phyloP scores from a whole-genome alignment of 2,113 vertebrate species.

The Paramormyrops kingsleyae region DNA sequence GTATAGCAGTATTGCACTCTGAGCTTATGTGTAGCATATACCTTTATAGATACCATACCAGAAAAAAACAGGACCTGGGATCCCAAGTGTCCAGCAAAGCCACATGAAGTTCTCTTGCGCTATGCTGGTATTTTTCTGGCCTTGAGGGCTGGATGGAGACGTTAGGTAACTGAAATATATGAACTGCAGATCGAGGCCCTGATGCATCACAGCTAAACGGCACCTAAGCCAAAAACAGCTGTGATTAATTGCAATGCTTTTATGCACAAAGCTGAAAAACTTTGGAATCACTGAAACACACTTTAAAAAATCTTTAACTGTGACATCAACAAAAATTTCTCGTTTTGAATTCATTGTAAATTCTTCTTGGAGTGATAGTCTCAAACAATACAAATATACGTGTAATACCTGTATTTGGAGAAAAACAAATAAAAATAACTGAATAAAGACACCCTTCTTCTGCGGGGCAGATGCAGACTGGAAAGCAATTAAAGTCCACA shows the following conservation, averaged over 20 bases:
- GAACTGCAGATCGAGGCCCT: not conserved
- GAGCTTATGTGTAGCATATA: not conserved
- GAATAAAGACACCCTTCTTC: not conserved
- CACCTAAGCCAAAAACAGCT: not conserved
- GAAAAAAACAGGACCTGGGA: not conserved
- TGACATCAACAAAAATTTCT: not conserved
- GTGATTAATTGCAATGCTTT: not conserved
- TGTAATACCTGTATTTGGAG: not conserved
- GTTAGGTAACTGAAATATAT: not conserved
- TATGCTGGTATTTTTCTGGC: not conserved
- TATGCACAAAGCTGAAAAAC: not conserved
- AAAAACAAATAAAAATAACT: not conserved
- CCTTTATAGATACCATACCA: not conserved
- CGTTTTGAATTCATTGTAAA: not conserved
- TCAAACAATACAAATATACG: not conserved
- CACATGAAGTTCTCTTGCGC: not conserved
- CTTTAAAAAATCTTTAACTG: not conserved
- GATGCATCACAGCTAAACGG: not conserved
- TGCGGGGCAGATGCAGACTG: not conserved
- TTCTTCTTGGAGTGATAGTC: not conserved
- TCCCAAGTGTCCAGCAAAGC: not conserved
- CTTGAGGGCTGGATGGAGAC: not conserved
- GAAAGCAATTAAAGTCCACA: not conserved
- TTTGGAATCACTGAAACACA: not conserved
- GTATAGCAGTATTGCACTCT: not conserved